These are phyloP conservation scores for Parapristionchus giblindavisi DNA, from an alignment of 2,888 invertebrate species.

Conservation along the genomic window DNA sequence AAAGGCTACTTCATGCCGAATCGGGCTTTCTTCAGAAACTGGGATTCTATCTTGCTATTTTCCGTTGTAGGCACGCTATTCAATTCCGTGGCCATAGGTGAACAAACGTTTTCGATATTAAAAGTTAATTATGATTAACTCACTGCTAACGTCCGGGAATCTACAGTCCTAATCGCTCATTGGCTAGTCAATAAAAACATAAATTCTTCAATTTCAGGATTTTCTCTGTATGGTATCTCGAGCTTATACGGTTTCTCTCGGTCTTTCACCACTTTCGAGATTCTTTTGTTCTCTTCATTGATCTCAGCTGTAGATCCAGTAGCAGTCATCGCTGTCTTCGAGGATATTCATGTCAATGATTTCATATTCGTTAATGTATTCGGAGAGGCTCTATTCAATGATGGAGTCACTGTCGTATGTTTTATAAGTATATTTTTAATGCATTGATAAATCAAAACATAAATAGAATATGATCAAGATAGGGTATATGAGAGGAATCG, in stretches of 20 bases:
- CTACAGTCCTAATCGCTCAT: no score
- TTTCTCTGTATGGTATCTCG: no score
- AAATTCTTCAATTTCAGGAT: no score
- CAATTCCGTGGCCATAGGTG: constrained; percentile 80
- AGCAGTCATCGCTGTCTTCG: constrained; percentile 40
- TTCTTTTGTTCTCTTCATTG: constrained; percentile 42
- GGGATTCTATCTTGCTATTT: constrained; percentile 92
- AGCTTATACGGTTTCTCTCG: no score
- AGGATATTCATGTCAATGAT: constrained; percentile 85
- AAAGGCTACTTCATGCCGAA: constrained; percentile 96
- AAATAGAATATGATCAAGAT: background rate
- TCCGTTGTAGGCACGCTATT: constrained; percentile 91
- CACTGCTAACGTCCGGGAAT: no score
- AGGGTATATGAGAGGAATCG: no score
- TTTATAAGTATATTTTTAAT: background rate
- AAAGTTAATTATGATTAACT: no score
- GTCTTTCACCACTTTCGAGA: no score
- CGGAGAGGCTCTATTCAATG: constrained; percentile 75
- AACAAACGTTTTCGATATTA: no score
- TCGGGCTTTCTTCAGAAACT: constrained; percentile 93
- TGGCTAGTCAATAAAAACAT: no score
- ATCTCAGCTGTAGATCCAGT: constrained; percentile 38
- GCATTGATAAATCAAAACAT: background rate
- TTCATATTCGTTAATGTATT: constrained; percentile 97
- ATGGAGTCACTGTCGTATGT: constrained; percentile 85